Base-by-base conservation (phyloP, 2,797 vertebrate genomes). In the Notolepis coatsorum region DNA sequence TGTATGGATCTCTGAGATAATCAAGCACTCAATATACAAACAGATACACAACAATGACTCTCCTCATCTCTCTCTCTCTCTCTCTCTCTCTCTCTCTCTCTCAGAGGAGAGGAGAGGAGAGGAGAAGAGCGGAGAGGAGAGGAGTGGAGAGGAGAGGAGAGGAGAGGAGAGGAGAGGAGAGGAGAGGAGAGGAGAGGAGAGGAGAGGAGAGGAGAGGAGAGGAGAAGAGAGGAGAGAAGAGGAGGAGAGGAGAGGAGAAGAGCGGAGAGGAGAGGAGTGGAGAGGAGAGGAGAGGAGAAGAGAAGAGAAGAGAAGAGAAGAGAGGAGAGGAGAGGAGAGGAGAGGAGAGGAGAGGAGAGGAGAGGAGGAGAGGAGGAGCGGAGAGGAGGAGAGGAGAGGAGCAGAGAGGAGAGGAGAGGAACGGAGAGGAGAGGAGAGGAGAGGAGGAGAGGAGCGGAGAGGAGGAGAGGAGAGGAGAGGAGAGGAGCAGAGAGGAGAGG, bases 1-100 rank as follows among this genome's bases (percentile, higher is more conserved):
- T 35, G 54, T 56, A 41, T 56, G 59, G 68, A 65, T 68, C 21
- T 57, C 48, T 68, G 64, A 84, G 54, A 82, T 75, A 75, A 76
- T 80, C 71, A 79, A 50, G 49, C 69, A 55, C 66, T 66, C 28
- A 47, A 45, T 71, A 52, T 15, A 52, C 24, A 35, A 38, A 60
- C 38, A 50, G 21, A 68, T 45, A 56, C 43, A 53, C 52, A 33
- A 64, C 52, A 63, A 65, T 70, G 46, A 28, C 65, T 51, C 18
- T 27, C 46, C 1, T 1, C 7, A 10, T 20, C 12, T 18, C 27
- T 31, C 33, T n/a, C 28, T 39, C 53, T 31, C 21, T 47, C 2
- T 18, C n/a, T 20, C 21, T 28, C 50, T n/a, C 7, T 68, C 21
- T n/a, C 21, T 61, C 25, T n/a, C 31, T 54, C 51, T 43, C 21